Base-by-base conservation (phyloP, 2,888 invertebrate species). In the Synergus itoensis region DNA sequence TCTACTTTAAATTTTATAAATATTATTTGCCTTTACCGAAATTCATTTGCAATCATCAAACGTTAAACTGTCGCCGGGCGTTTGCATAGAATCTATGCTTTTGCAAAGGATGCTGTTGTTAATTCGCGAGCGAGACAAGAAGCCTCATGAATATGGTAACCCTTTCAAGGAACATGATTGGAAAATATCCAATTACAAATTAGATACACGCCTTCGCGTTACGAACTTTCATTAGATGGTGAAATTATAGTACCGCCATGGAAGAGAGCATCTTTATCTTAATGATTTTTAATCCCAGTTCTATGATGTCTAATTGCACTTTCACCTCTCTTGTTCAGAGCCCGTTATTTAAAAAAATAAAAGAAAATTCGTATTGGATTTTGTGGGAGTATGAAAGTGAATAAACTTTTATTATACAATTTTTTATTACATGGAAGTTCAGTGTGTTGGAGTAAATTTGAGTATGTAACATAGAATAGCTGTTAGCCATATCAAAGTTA, bases 191-290 rank as follows among this genome's bases (percentile, higher is more conserved):
- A 7, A n/a, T 53, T 53, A 53, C 53, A 53, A 53, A 53, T 53
- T 53, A n/a, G 53, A 53, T 53, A n/a, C n/a, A 53, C n/a, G n/a
- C 53, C 53, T 53, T 53, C n/a, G 16, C 7, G 53, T 53, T n/a
- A 53, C 53, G n/a, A n/a, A 53, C n/a, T n/a, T 53, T n/a, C 53
- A 53, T n/a, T 53, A 53, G n/a, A n/a, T 53, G n/a, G 53, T n/a
- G 53, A 53, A n/a, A n/a, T 53, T 53, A 53, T 53, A 53, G 7
- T 2, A 53, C n/a, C 16, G 1, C 16, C 16, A 48, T 48, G 48
- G 7, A 53, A 53, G n/a, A 53, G n/a, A n/a, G 53, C n/a, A 53
- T 53, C 16, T 53, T 53, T 8, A n/a, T n/a, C n/a, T 53, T 8
- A 53, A n/a, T 53, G 16, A 7, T n/a, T n/a, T 5, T 16, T 48